Base-by-base conservation (phyloP, 1,140 invertebrate genomes). In the Drosophila mauritiana region DNA sequence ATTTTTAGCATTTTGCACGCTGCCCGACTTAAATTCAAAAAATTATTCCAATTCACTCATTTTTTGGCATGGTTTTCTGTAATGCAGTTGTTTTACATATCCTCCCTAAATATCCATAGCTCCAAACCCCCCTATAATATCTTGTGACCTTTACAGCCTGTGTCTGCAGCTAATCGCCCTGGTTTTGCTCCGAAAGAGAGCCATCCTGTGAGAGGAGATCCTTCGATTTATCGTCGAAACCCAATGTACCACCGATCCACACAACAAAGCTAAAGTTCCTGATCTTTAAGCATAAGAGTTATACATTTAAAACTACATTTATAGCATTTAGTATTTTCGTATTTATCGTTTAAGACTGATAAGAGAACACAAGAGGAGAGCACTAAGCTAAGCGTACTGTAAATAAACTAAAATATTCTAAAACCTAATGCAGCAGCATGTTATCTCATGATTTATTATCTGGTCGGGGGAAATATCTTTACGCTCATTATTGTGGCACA, bases 261-360 rank as follows among this genome's bases (percentile, higher is more conserved):
- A 57, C 68, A 72, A 72, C 63, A 78, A 69, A 69, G 72, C 67
- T 83, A 86, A 76, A 89, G 83, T 86, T 86, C 83, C 83, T 86
- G 84, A 85, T 75, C 57, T 39, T 37, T 70, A 85, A 40, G 25
- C 37, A 65, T 85, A 86, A 80, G 82, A 57, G 48, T 67, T 57
- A 39, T 53, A 67, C 17, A 31, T 5, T 27, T 36, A 48, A 55
- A 55, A 25, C 31, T 36, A 57, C 42, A 49, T 15, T 22, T 22
- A 1, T 70, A 70, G 15, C 4, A 1, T 13, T 10, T 27, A 27
- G 20, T 58, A 58, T 48, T 55, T 31, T 59, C 53, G 62, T 42
- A 68, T 65, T 74, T 75, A 76, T 83, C 59, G 63, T 88, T 79
- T 88, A 89, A 88, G 84, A 89, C 84, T 88, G 83, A 88, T 56